phyloP scores from a whole-genome alignment of 2,113 vertebrate species.

The Ifrita kowaldi region DNA sequence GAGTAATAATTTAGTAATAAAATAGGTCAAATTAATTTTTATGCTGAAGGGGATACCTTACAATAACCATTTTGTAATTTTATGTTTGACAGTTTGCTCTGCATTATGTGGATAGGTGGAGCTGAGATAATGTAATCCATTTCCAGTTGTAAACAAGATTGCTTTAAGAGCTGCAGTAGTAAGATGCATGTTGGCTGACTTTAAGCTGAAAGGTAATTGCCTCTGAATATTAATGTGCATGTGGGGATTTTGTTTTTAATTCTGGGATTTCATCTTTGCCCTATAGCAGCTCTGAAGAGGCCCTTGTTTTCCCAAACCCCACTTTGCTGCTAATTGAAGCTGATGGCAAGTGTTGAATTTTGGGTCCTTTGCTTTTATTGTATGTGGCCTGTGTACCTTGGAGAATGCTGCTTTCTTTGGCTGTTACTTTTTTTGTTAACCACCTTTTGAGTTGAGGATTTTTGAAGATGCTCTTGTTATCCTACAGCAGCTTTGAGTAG shows the following conservation, averaged over 20 bases:
- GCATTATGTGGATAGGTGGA: constrained; percentile 52
- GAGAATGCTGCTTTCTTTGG: background rate
- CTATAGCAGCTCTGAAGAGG: constrained; percentile 38
- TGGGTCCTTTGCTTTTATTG: background rate
- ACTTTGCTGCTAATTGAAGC: constrained; percentile 36
- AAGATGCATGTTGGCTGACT: constrained; percentile 41
- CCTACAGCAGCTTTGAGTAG: background rate
- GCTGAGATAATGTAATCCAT: constrained; percentile 57
- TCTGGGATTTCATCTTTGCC: constrained; percentile 52
- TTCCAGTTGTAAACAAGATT: constrained; percentile 59
- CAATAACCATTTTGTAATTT: constrained; percentile 63
- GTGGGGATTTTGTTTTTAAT: constrained; percentile 57
- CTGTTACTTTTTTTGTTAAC: background rate
- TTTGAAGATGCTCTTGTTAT: background rate
- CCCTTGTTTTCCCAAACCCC: constrained; percentile 41
- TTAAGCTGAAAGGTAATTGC: constrained; percentile 58
- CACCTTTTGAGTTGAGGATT: background rate
- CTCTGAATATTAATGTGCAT: constrained; percentile 59
- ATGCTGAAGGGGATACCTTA: constrained; percentile 62
- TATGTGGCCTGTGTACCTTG: background rate
- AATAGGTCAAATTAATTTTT: constrained; percentile 65
- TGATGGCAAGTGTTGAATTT: background rate
- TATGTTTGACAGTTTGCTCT: constrained; percentile 56
- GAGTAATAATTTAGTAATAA: constrained; percentile 70
- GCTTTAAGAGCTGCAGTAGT: constrained; percentile 63